A percentile compares a stretch with the other conserved stretches of the same genome.
phyloP scores from a whole-genome alignment of 2,888 invertebrate genomes.

The Morpho deidamia region DNA sequence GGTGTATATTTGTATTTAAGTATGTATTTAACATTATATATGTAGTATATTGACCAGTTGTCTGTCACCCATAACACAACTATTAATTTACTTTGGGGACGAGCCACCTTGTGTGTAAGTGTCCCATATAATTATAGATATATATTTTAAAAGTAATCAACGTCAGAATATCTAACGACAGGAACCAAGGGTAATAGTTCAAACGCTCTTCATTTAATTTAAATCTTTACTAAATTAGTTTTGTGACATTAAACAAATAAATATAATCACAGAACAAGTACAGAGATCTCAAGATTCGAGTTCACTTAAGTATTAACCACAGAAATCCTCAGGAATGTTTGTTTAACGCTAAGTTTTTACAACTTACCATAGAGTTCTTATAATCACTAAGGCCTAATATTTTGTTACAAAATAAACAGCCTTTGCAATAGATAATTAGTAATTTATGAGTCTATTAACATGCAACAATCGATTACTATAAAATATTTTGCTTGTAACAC shows the following conservation, averaged over 20 bases:
- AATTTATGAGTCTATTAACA: neutral
- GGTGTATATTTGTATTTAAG: no score
- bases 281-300: constrained; percentile 9
- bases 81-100: no score
- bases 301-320: neutral
- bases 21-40: no score
- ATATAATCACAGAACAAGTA: constrained; percentile 22
- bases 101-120: no score
- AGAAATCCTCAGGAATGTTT: constrained; percentile 1
- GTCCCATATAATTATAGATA: no score
- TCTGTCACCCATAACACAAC: no score
- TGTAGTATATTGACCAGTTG: no score
- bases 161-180: neutral
- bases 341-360: neutral
- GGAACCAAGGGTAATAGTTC: neutral
- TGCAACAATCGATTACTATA: neutral
- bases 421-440: neutral
- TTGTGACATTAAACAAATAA: constrained; percentile 7
- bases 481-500: neutral
- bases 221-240: neutral
- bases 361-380: neutral
- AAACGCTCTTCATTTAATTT: constrained; percentile 6
- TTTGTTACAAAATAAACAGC: neutral
- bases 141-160: neutral
- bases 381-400: neutral